Conservation (phyloP, 2,113 vertebrate genomes). For the Myodes glareolus region DNA sequence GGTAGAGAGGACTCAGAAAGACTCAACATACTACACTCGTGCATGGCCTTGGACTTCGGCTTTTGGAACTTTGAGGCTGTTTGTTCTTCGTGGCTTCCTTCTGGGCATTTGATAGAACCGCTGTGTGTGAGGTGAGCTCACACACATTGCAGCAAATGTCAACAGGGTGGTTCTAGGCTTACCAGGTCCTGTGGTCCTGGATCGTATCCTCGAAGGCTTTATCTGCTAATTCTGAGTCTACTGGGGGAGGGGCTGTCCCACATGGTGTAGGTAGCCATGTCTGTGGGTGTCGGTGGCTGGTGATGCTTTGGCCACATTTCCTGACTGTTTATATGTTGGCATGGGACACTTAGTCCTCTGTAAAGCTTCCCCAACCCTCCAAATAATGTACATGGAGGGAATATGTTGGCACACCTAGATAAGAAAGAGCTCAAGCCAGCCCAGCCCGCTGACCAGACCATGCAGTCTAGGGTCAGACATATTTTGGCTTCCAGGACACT, state of each 20-base stretch:
- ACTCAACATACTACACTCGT: rapidly evolving
- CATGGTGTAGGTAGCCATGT: too few relatives aligned
- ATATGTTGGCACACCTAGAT: not conserved
- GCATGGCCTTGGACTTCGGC: not conserved
- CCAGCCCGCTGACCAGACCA: not conserved
- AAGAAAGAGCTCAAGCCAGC: not conserved
- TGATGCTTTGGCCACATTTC: not conserved
- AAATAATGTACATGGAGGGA: not conserved
- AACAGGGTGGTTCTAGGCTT: not conserved
- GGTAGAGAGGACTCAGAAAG: not conserved
- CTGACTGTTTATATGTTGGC: not conserved
- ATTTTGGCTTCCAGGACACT: not conserved
- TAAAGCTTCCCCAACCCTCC: not conserved
- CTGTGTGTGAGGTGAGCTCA: not conserved
- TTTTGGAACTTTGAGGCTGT: not conserved
- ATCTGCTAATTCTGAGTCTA: not conserved
- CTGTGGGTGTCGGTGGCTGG: not conserved
- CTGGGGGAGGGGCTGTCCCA: not conserved
- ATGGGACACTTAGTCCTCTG: not conserved
- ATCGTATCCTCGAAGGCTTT: not conserved
- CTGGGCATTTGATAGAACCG: not conserved
- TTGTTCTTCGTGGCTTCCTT: not conserved
- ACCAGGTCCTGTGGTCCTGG: not conserved
- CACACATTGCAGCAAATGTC: not conserved
- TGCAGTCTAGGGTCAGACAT: not conserved